phyloP scores from a whole-genome alignment of 2,888 invertebrate species.

The Lasioglossum oenotherae region DNA sequence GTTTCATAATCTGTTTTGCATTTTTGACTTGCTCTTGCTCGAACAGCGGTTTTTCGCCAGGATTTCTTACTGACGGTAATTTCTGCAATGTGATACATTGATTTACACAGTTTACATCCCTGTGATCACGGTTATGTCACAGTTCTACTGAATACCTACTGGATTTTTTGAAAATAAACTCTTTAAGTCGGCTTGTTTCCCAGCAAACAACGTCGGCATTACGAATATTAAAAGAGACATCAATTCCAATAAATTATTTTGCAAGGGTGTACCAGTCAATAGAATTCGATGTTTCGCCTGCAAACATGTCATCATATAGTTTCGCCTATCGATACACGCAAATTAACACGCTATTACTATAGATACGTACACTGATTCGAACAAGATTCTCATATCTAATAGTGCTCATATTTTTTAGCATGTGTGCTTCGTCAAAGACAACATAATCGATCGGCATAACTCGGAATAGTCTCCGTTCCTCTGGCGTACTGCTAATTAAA shows the following conservation, averaged over 20 bases:
- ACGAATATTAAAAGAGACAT: slow-evolving; percentile 98
- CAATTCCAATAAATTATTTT: slow-evolving; percentile 97
- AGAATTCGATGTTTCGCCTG: slow-evolving; percentile 94
- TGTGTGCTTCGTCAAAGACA: slow-evolving; percentile 98
- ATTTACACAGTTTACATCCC: not conserved
- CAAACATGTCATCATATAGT: slow-evolving; percentile 25
- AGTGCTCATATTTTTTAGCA: slow-evolving; percentile 99
- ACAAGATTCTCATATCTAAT: slow-evolving; percentile 95
- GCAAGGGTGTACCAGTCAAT: slow-evolving; percentile 97
- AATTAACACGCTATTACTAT: not conserved
- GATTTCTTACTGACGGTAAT: slow-evolving; percentile 84
- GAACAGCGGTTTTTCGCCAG: slow-evolving; percentile 90
- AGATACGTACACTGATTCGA: slow-evolving; percentile 89
- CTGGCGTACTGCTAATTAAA: slow-evolving; percentile 93
- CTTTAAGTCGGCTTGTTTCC: slow-evolving; percentile 94
- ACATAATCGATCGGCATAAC: slow-evolving; percentile 96
- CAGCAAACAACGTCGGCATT: slow-evolving; percentile 97
- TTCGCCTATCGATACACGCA: not conserved
- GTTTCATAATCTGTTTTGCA: slow-evolving; percentile 98
- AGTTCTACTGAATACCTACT: slow-evolving; percentile 83
- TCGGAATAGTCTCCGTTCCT: slow-evolving; percentile 95
- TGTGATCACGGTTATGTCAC: not conserved
- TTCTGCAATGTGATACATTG: slow-evolving; percentile 82
- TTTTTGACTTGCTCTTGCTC: slow-evolving; percentile 95
- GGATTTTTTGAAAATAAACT: slow-evolving; percentile 93